phyloP scores from a whole-genome alignment of 2,888 invertebrate genomes.

The Stenodema calcarata region DNA sequence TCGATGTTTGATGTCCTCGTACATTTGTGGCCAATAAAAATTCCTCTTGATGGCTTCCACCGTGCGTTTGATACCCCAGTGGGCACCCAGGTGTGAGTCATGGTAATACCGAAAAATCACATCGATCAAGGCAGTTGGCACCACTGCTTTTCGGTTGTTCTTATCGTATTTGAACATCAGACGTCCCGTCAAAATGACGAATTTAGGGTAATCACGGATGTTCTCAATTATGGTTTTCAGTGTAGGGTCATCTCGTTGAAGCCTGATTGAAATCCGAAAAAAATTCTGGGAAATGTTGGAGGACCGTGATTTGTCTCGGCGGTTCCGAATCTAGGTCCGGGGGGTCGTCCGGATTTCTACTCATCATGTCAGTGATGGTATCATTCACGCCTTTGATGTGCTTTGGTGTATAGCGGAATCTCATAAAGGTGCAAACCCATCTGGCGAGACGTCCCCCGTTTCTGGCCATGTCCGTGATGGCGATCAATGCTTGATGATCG shows the following conservation, averaged over 20 bases:
- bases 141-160: not conserved
- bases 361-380: not conserved
- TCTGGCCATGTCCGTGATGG: not conserved
- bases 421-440: not conserved
- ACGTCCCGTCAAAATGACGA: not conserved
- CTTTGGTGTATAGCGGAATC: not conserved
- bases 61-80: not conserved
- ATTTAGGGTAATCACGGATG: too few species aligned
- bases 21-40: conserved; percentile 21
- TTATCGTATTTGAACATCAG: not conserved
- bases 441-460: conserved; percentile 11
- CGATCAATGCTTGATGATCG: not conserved
- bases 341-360: too few species aligned
- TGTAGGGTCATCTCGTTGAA: not conserved
- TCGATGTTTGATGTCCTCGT: not conserved
- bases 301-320: not conserved
- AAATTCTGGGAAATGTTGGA: conserved; percentile 12
- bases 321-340: not conserved
- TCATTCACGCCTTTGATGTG: conserved; percentile 13
- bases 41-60: not conserved
- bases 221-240: too few species aligned
- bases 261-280: conserved; percentile 33
- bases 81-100: too few species aligned
- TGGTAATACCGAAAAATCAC: too few species aligned
- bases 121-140: too few species aligned